A percentile compares a stretch with the other conserved stretches of the same genome.
phyloP scores from a whole-genome alignment of 2,888 invertebrate species.

The Dyspetes luteomarginatus region DNA sequence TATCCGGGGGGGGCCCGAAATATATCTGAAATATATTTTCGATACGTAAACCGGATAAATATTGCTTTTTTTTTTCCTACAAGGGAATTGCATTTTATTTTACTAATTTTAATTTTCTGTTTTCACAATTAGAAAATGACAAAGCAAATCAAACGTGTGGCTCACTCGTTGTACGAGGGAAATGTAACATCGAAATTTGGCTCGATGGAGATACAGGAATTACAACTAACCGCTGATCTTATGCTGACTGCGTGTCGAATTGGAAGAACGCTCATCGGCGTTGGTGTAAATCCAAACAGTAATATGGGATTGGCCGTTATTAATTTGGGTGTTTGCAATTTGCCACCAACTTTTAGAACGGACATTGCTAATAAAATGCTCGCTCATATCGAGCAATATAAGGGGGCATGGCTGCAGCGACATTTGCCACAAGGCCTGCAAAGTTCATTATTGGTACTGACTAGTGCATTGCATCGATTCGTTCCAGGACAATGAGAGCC shows the following conservation, averaged over 20 bases:
- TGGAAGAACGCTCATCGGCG: constrained; percentile 85
- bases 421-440: constrained; percentile 85
- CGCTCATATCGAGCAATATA: constrained; percentile 85
- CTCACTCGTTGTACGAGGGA: constrained; percentile 82
- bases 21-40: too few relatives aligned
- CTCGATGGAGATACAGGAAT: constrained; percentile 84
- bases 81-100: too few relatives aligned
- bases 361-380: constrained; percentile 87
- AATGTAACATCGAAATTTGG: constrained; percentile 82
- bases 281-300: constrained; percentile 85
- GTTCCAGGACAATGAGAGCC: constrained; percentile 81
- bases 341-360: constrained; percentile 87
- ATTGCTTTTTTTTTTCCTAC: too few relatives aligned
- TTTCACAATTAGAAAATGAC: constrained; percentile 84
- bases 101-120: neutral
- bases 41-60: too few relatives aligned
- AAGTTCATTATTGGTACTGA: constrained; percentile 84
- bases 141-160: constrained; percentile 85
- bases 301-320: constrained; percentile 86
- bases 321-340: constrained; percentile 86
- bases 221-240: constrained; percentile 86
- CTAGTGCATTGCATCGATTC: constrained; percentile 84
- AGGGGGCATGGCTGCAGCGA: constrained; percentile 85
- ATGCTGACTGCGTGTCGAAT: constrained; percentile 86
- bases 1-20: too few relatives aligned